A percentile compares a stretch with the other conserved stretches of the same genome.
Conservation (phyloP, 30 jellyfish, hydroid and myxozoan species). For the Hydractinia echinata region DNA sequence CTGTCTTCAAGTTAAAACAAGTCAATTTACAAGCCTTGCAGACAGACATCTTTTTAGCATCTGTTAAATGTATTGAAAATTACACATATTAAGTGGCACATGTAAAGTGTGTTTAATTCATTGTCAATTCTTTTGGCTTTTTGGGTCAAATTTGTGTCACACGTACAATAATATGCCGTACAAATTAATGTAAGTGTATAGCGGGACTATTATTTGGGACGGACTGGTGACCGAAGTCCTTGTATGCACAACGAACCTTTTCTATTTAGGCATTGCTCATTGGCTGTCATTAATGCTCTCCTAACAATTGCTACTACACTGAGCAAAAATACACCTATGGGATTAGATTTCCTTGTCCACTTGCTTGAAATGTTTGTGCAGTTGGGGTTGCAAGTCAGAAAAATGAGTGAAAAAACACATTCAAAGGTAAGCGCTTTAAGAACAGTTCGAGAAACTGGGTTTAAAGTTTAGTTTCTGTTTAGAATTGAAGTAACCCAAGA, state of each 20-base stretch:
- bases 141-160: neutral
- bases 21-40: no score
- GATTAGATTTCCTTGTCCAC: slow-evolving; percentile 56
- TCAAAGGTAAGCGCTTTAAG: slow-evolving; percentile 47
- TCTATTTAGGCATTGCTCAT: slow-evolving; percentile 66
- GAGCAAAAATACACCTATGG: slow-evolving; percentile 23
- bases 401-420: slow-evolving; percentile 72
- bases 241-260: neutral
- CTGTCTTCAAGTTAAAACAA: no score
- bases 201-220: no score
- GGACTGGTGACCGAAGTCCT: no score
- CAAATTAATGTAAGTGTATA: no score
- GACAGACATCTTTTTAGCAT: no score
- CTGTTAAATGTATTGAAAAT: no score
- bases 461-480: neutral
- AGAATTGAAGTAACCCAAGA: neutral
- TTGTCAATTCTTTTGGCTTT: neutral
- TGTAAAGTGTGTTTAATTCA: no score
- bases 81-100: no score
- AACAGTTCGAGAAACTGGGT: neutral
- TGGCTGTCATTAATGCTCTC: slow-evolving; percentile 84
- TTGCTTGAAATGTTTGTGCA: slow-evolving; percentile 87
- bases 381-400: slow-evolving; percentile 81
- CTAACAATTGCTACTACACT: slow-evolving; percentile 53
- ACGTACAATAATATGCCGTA: no score